Evolutionary conservation across 2,797 vertebrate species (phyloP).

Genomic region (Anguilla megastoma): DNA sequence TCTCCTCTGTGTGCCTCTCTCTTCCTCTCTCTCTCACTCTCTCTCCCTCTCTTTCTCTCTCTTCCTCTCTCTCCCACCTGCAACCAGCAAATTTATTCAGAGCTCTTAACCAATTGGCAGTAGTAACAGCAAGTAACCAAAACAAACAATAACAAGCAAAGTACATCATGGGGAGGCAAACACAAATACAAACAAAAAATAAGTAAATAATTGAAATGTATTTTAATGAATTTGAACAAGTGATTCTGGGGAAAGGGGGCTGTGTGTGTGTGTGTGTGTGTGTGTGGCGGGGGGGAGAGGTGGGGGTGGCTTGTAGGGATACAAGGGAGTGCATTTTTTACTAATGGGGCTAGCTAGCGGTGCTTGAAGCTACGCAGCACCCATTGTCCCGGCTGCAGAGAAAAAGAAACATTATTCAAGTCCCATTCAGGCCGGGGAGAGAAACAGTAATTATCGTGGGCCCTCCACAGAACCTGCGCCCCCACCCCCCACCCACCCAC

Average conservation of each 20-base stretch:
- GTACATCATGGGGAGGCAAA: neutral
- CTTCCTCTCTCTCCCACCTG: neutral
- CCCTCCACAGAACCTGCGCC: slow-evolving; percentile 70
- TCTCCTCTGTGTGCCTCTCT: neutral
- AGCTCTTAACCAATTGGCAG: neutral
- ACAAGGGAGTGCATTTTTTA: slow-evolving; percentile 67
- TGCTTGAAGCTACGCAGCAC: slow-evolving; percentile 74
- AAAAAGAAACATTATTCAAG: slow-evolving; percentile 91
- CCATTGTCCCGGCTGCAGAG: slow-evolving; percentile 74
- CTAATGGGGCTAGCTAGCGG: slow-evolving; percentile 81
- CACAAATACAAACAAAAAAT: neutral
- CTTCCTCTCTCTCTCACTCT: neutral
- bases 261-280: neutral
- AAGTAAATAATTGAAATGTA: neutral
- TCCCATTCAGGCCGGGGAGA: slow-evolving; percentile 77
- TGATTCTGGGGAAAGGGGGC: neutral
- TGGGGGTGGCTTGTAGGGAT: slow-evolving; percentile 37
- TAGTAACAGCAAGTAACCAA: neutral
- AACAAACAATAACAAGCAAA: neutral
- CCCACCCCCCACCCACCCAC: slow-evolving; percentile 34
- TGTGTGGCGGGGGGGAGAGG: neutral
- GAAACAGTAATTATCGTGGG: slow-evolving; percentile 82
- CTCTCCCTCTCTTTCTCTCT: neutral
- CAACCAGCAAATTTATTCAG: neutral
- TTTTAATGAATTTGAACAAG: slow-evolving; percentile 24